Evolutionary conservation across 2,888 invertebrate genomes (phyloP), one percentile per base, ranked within the genome.

Genomic region (Tromatobia lineatoria): DNA sequence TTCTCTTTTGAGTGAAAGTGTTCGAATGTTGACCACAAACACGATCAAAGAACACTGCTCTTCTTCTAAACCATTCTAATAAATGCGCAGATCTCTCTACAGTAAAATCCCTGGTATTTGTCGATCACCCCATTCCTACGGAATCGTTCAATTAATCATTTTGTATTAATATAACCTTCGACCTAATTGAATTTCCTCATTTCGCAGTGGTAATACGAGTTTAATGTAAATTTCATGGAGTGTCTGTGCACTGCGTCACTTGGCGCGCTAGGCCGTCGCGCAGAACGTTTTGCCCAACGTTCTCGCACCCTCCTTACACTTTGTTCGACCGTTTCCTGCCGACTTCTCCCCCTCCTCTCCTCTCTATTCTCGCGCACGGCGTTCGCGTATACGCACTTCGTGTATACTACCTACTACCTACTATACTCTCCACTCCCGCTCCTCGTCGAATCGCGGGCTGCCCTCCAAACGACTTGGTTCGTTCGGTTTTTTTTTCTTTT

Each of bases 131-230:
- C 59, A 13, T 52, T 67, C 52, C 82, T 83, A 67, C 80, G 78
- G 73, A 88, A 88, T 90, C 90, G 91, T 90, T 91, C 92, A 92
- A 93, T 93, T 93, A 93, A 93, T 93, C 93, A 93, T 92, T 90
- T 91, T 90, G 90, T 91, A 91, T 93, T 93, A 92, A 93, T 92
- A 93, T 91, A 90, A 90, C 89, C 90, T 87, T 87, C 70, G 61
- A 90, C 89, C 89, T 90, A 90, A 92, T 91, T 92, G 91, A 91
- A 92, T 92, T 90, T 89, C 88, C 90, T 90, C 91, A 92, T 92
- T 92, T 90, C 90, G 89, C 89, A 88, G 85, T 89, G 91, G 91
- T 92, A 90, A 93, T 92, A 91, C 90, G 91, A 90, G 89, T 92
- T 92, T 92, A 90, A 92, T 93, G 92, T 89, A 89, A 91, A 91